Conservation (phyloP, 2,113 vertebrate genomes). For the Brevimyrus niger region DNA sequence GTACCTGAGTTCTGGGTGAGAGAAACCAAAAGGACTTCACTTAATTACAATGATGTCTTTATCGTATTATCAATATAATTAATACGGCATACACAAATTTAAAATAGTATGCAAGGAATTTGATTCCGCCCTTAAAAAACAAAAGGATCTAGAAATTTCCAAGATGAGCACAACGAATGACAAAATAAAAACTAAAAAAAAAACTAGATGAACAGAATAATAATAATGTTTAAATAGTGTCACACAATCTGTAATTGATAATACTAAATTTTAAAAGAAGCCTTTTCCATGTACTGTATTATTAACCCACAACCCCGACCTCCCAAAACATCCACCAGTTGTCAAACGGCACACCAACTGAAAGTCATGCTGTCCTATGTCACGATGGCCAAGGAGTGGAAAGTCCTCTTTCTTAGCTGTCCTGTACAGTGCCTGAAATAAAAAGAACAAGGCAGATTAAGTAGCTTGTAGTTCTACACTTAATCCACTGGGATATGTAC, state of each 20-base stretch:
- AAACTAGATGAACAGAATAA: conserved; percentile 69
- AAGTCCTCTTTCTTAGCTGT: conserved; percentile 57
- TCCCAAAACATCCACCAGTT: conserved; percentile 42
- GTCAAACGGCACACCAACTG: conserved; percentile 57
- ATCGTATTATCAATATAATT: conserved; percentile 32
- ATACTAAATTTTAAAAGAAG: conserved; percentile 73
- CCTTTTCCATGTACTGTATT: conserved; percentile 47
- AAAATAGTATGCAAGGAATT: conserved; percentile 50
- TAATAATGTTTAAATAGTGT: conserved; percentile 76
- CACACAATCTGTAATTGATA: conserved; percentile 73
- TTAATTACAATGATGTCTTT: conserved; percentile 36
- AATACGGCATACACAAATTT: conserved; percentile 44
- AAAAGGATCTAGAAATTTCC: conserved; percentile 44
- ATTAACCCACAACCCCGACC: conserved; percentile 16
- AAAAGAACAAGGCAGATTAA: conserved; percentile 21
- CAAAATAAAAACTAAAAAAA: conserved; percentile 46
- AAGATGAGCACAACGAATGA: conserved; percentile 63
- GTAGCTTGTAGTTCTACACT: not conserved
- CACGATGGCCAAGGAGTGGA: conserved; percentile 55
- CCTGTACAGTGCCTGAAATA: conserved; percentile 55
- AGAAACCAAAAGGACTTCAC: conserved; percentile 50
- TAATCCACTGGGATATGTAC: not conserved
- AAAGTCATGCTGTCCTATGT: conserved; percentile 53
- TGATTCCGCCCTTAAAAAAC: conserved; percentile 51
- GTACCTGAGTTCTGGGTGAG: conserved; percentile 69